Evolutionary conservation across 2,113 vertebrate species (phyloP).

Genomic region (Plecotus auritus): DNA sequence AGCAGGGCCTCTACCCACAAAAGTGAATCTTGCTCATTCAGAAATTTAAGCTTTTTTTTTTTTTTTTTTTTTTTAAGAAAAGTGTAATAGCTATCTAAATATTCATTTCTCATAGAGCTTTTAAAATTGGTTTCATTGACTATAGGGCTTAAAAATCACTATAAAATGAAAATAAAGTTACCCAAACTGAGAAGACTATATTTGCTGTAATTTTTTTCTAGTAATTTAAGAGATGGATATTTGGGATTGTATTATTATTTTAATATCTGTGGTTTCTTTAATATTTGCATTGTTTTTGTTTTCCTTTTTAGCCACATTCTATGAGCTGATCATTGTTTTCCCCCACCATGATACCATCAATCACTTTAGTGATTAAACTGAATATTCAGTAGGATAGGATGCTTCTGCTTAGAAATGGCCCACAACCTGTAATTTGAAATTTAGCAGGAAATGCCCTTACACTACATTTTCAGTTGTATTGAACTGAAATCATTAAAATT

Average conservation of each 20-base stretch:
- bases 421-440: slow-evolving; percentile 70
- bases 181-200: slow-evolving; percentile 72
- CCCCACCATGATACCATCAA: slow-evolving; percentile 51
- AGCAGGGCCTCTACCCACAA: slow-evolving; percentile 93
- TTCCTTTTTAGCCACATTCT: slow-evolving; percentile 68
- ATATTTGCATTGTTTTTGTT: slow-evolving; percentile 72
- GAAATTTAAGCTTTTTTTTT: slow-evolving; percentile 77
- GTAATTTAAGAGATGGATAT: slow-evolving; percentile 71
- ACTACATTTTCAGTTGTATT: slow-evolving; percentile 80
- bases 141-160: slow-evolving; percentile 77
- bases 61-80: slow-evolving; percentile 28
- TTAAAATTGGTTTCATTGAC: slow-evolving; percentile 75
- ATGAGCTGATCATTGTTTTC: slow-evolving; percentile 69
- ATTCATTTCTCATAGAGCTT: slow-evolving; percentile 75
- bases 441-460: slow-evolving; percentile 74
- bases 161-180: slow-evolving; percentile 80
- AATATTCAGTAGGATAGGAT: slow-evolving; percentile 69
- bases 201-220: slow-evolving; percentile 69
- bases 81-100: slow-evolving; percentile 70
- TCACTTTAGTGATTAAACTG: slow-evolving; percentile 51
- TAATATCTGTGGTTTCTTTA: slow-evolving; percentile 67
- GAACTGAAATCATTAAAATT: slow-evolving; percentile 78
- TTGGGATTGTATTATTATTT: slow-evolving; percentile 73
- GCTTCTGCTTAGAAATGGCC: slow-evolving; percentile 77
- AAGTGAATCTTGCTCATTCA: slow-evolving; percentile 91